Base-by-base conservation (phyloP, 2,888 invertebrate genomes). In the Autographa pulchrina region DNA sequence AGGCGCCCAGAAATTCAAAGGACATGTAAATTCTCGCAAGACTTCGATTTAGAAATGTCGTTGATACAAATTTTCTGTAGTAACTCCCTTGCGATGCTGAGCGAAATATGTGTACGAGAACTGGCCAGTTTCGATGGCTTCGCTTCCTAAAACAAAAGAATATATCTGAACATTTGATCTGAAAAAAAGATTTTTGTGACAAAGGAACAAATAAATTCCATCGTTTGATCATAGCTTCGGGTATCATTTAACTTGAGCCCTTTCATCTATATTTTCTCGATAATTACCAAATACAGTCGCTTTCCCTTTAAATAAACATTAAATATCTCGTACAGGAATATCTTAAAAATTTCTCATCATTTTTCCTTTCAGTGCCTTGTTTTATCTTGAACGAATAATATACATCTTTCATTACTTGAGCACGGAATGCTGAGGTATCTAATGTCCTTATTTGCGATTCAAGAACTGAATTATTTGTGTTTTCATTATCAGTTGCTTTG, bases 1-100 rank as follows among this genome's bases (percentile, higher is more conserved):
- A 88, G 86, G 85, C 70, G 32, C 38, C 3, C 80, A 89, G 75
- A 85, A 77, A 68, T 76, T 94, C 93, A 98, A 83, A 98, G 96
- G 80, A 98, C 98, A 90, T 98, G 98, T 75, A 98, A 96, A 92
- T 98, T 98, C 92, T 98, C 98, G 93, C 98, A 98, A 74, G 98
- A 98, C 91, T 98, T 98, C 14, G 98, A 98, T 93, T 98, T 98
- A 74, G 97, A 97, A 85, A 97, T 97, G 92, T 98, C 98, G 89
- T 97, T 98, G 90, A 98, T 97, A 93, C 98, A 98, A 90, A 98
- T 98, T 95, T 98, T 98, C 90, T 98, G 98, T 20, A 98, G 96
- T 67, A 98, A 97, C 90, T 98, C 98, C 82, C 98, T 96, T 13
- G 98, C 98, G 86, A 98, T 97, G 92, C 97, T 98, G 84, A 98